These are phyloP conservation scores for Noctilio leporinus DNA, from an alignment of 2,113 vertebrate species.

Conservation along the genomic window DNA sequence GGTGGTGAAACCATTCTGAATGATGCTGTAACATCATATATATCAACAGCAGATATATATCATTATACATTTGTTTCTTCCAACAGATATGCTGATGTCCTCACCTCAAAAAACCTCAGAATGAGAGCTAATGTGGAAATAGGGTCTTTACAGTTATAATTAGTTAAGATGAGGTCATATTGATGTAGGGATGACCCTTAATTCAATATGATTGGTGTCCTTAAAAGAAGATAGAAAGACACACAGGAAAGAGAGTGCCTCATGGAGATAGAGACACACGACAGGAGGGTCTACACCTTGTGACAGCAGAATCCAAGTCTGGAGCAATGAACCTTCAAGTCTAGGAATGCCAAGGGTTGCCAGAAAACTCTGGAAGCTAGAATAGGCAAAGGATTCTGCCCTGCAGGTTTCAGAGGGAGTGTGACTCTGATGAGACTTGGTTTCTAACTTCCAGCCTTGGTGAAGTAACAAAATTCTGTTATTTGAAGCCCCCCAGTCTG, in stretches of 20 bases:
- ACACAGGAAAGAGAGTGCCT: not conserved
- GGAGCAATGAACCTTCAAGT: not conserved
- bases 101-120: not conserved
- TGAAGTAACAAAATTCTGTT: not conserved
- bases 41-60: not conserved
- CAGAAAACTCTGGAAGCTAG: not conserved
- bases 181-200: not conserved
- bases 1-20: not conserved
- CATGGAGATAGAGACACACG: not conserved
- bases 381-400: not conserved
- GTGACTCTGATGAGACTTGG: not conserved
- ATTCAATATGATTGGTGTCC: not conserved
- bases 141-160: not conserved
- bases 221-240: not conserved
- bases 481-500: not conserved
- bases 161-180: not conserved
- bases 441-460: not conserved
- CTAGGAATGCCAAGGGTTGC: rapidly evolving
- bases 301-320: not conserved
- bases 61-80: not conserved
- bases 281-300: rapidly evolving
- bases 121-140: not conserved
- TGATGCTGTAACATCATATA: not conserved
- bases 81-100: not conserved
- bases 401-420: no score